These are phyloP conservation scores for Boulengeromyrus knoepffleri DNA, from an alignment of 2,113 vertebrate species.

Conservation along the genomic window DNA sequence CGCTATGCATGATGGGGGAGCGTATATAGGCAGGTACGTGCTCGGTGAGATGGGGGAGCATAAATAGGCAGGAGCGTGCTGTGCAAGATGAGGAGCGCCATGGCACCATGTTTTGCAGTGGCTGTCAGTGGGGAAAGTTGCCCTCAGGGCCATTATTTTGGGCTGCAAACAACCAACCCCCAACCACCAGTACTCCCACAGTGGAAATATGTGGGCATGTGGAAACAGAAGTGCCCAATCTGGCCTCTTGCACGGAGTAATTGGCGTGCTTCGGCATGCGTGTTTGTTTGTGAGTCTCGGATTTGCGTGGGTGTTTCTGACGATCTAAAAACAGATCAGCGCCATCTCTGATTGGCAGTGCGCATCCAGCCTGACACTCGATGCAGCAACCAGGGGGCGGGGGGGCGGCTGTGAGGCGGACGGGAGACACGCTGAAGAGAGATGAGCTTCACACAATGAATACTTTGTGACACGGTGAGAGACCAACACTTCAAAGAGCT, in stretches of 20 bases:
- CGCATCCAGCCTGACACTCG: background rate
- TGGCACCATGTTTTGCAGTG: background rate
- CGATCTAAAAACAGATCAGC: background rate
- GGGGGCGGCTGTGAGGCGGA: background rate
- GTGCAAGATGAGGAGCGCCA: background rate
- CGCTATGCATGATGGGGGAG: too few relatives aligned
- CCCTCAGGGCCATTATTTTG: background rate
- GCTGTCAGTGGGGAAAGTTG: background rate
- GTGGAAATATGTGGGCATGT: background rate
- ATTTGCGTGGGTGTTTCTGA: background rate
- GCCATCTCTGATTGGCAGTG: background rate
- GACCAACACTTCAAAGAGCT: constrained; percentile 11
- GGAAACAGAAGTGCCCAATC: background rate
- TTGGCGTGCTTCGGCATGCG: background rate
- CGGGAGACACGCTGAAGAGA: background rate
- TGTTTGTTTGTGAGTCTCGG: background rate
- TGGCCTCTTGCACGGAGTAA: background rate
- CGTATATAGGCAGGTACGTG: too few relatives aligned
- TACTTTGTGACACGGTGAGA: constrained; percentile 11
- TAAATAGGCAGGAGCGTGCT: background rate
- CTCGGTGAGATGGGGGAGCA: background rate
- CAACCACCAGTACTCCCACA: background rate
- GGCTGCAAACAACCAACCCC: background rate
- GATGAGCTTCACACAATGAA: background rate
- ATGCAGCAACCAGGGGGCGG: background rate